These are phyloP conservation scores for Tetrao urogallus DNA, from an alignment of 2,113 vertebrate genomes.

Conservation along the genomic window DNA sequence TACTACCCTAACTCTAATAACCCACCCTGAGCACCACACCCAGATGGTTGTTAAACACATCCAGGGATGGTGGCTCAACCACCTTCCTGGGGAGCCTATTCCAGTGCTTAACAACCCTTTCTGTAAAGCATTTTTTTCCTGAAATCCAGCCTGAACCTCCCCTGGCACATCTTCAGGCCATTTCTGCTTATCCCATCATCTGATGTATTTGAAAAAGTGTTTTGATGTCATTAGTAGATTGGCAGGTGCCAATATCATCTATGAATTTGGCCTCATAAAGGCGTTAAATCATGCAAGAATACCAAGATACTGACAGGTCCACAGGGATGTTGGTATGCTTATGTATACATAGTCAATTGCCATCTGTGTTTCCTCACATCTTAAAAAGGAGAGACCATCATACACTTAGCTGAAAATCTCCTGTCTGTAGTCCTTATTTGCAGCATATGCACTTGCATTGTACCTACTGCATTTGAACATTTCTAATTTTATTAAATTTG, in stretches of 20 bases:
- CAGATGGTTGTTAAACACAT: too few species aligned
- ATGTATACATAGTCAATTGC: not conserved
- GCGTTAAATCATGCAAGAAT: not conserved
- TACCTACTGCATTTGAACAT: not conserved
- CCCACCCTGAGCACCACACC: too few species aligned
- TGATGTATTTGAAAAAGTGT: not conserved
- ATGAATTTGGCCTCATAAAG: not conserved
- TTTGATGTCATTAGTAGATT: not conserved
- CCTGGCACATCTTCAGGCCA: too few species aligned
- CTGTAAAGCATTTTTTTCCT: too few species aligned
- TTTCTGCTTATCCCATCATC: too few species aligned
- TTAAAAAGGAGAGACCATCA: not conserved
- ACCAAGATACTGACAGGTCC: not conserved
- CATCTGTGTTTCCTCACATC: not conserved
- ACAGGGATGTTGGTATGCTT: too few species aligned
- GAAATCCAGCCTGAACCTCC: too few species aligned
- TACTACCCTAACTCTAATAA: too few species aligned
- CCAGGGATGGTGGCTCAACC: too few species aligned
- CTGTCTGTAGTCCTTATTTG: not conserved
- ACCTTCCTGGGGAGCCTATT: too few species aligned
- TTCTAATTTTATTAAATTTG: not conserved
- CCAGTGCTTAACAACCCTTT: too few species aligned
- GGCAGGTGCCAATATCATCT: not conserved
- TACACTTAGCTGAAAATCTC: not conserved
- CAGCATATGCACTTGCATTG: not conserved